Evolutionary conservation across 1,140 invertebrate species (phyloP).

Genomic region (Pogonomyrmex californicus): DNA sequence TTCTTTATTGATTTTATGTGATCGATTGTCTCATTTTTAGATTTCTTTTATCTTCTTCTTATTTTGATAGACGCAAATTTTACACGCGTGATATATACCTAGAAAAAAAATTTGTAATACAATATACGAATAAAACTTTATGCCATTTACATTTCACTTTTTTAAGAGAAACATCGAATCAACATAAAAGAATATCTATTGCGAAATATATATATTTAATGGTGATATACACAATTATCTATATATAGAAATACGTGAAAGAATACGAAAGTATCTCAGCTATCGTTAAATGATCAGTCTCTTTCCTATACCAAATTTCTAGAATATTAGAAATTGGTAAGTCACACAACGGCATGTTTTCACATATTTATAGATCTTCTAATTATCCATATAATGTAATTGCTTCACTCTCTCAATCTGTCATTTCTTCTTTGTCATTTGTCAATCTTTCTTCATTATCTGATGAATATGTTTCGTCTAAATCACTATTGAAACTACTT

Average conservation of each 20-base stretch:
- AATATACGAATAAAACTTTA: slow-evolving; percentile 83
- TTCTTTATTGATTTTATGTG: slow-evolving; percentile 1
- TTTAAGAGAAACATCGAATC: not conserved
- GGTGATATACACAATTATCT: not conserved
- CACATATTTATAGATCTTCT: not conserved
- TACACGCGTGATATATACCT: slow-evolving; percentile 82
- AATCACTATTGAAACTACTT: slow-evolving; percentile 5
- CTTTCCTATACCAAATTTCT: not conserved
- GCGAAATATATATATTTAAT: not conserved
- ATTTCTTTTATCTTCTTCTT: slow-evolving; percentile 75
- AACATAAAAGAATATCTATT: slow-evolving; percentile 15
- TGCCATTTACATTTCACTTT: slow-evolving; percentile 75
- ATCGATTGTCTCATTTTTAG: slow-evolving; percentile 77
- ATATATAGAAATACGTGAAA: not conserved
- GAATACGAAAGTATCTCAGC: not conserved
- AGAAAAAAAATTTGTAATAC: slow-evolving; percentile 85
- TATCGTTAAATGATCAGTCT: not conserved
- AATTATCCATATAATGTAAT: not conserved
- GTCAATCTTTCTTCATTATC: not conserved
- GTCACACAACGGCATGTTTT: not conserved
- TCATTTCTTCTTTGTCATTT: not conserved
- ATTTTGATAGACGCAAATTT: slow-evolving; percentile 84
- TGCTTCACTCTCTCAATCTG: not conserved
- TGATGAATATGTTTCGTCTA: not conserved
- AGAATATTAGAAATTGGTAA: not conserved